Evolutionary conservation across 2,797 vertebrate genomes (phyloP).

Genomic region (Cygnus olor): DNA sequence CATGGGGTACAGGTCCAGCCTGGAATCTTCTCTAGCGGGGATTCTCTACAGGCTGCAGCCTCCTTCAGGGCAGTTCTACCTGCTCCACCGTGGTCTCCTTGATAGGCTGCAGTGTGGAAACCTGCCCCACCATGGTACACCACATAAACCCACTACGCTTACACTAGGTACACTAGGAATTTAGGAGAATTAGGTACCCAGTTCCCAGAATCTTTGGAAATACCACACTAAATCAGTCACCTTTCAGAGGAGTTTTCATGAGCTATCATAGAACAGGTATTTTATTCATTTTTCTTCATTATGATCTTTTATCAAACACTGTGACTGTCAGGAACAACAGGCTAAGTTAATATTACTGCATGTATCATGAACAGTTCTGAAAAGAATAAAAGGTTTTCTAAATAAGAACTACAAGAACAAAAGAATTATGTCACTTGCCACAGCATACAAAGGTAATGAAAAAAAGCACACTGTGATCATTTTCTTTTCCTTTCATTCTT

Average conservation of each 20-base stretch:
- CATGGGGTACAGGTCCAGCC: too few species aligned
- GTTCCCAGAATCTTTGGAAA: neutral
- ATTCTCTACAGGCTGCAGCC: too few species aligned
- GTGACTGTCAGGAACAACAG: neutral
- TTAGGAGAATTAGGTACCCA: neutral
- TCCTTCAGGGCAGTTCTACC: too few species aligned
- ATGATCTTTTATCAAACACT: neutral
- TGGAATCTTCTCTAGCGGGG: too few species aligned
- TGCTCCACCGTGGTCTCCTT: too few species aligned
- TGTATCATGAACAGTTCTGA: neutral
- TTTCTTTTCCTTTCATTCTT: neutral
- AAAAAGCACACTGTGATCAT: too few species aligned
- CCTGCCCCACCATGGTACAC: too few species aligned
- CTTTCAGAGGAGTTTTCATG: neutral
- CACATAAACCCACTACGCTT: too few species aligned
- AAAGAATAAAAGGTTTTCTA: neutral
- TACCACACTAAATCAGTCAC: neutral
- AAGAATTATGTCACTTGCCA: neutral
- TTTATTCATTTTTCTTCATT: neutral
- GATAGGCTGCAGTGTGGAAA: too few species aligned
- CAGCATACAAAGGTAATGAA: neutral
- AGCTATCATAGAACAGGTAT: neutral
- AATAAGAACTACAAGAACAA: neutral
- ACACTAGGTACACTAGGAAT: too few species aligned
- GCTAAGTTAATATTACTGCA: neutral